Base-by-base conservation (phyloP, 2,797 vertebrate genomes). In the Austrolebias charrua region DNA sequence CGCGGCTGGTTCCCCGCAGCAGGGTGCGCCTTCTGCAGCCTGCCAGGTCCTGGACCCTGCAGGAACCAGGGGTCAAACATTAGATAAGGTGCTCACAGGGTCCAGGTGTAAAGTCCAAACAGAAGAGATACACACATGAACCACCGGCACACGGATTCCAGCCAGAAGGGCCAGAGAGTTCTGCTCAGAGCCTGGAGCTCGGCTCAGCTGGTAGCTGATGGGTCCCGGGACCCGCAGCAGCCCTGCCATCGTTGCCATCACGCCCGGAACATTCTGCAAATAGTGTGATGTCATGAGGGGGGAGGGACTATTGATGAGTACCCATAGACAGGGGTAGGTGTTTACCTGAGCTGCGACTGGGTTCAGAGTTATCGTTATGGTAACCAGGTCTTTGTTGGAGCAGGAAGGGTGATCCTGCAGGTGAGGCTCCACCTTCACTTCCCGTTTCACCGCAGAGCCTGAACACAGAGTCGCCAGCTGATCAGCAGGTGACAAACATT, bases 361-460 rank as follows among this genome's bases (percentile, higher is more conserved):
- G 80, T 95, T 95, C 73, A 99, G 86, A 5, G 95, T 97, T 76
- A 99, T 95, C 10, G 95, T 95, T 85, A 99, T 95, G 80, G 97
- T 96, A 60, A 98, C 95, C 73, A 96, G 88, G 65, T 95, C 95
- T 16, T 95, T 92, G 87, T 93, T 94, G 18, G 95, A 93, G 71
- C 94, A 96, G 38, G 95, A 94, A 35, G 92, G 89, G 18, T 90
- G 91, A 42, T 82, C 92, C 64, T 95, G 94, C 49, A 92, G 92
- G 38, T 91, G 66, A 0, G 94, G 94, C 79, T 98, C 97, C 20
- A 83, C 83, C 90, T 98, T 98, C 66, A 98, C 92, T 55, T 95
- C 95, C 90, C 90, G 94, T 82, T 93, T 94, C 78, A 93, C 85
- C 75, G 95, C 94, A 50, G 93, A 93, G 73, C 93, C 95, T 97